Conservation (phyloP, 2,113 vertebrate genomes). For the Crotalus tigris region DNA sequence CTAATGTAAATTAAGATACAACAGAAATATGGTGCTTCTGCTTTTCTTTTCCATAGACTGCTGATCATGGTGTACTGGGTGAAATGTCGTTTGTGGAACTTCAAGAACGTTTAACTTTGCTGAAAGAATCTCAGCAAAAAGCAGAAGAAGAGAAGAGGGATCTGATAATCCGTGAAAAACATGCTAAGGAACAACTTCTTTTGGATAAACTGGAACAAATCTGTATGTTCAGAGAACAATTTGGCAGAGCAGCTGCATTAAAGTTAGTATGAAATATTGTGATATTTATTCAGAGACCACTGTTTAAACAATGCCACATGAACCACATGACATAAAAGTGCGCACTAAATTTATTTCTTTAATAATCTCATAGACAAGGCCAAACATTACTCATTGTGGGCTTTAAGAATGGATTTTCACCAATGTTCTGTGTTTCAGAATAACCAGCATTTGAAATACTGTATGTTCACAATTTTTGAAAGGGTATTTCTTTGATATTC, state of each 20-base stretch:
- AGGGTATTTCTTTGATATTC: background rate
- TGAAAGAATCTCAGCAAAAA: slow-evolving; percentile 71
- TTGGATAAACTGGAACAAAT: slow-evolving; percentile 77
- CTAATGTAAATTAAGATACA: background rate
- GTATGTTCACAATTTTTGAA: background rate
- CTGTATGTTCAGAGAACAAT: slow-evolving; percentile 70
- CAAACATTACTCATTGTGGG: background rate
- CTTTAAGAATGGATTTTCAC: background rate
- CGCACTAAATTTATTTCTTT: background rate
- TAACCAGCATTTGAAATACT: background rate
- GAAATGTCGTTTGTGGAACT: slow-evolving; percentile 93
- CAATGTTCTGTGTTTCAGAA: background rate
- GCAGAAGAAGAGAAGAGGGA: slow-evolving; percentile 77
- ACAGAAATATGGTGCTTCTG: background rate
- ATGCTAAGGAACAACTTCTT: slow-evolving; percentile 75
- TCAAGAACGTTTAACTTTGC: slow-evolving; percentile 76
- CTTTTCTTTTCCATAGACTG: slow-evolving; percentile 66
- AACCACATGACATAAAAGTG: background rate
- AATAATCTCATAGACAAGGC: background rate
- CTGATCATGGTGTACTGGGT: slow-evolving; percentile 79
- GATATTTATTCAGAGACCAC: background rate
- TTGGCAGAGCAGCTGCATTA: slow-evolving; percentile 68
- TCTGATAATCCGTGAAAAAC: slow-evolving; percentile 79
- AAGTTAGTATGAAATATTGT: slow-evolving; percentile 70
- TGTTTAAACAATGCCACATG: background rate